Evolutionary conservation across 2,888 invertebrate species (phyloP).

Genomic region (Lasioglossum oenotherae): DNA sequence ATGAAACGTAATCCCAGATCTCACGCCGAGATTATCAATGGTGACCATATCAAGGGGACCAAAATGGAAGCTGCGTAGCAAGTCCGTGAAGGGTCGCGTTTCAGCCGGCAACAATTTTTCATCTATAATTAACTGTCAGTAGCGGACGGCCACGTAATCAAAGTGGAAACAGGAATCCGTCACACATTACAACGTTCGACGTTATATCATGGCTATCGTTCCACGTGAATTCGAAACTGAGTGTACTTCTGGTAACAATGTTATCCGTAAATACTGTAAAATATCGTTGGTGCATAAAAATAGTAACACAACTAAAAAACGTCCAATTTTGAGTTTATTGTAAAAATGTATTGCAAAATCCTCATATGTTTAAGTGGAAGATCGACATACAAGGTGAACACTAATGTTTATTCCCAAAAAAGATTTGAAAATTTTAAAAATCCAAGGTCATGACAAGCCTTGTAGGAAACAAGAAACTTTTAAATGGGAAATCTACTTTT

Average conservation of each 20-base stretch:
- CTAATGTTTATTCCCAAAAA: too few relatives aligned
- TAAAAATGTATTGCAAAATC: too few relatives aligned
- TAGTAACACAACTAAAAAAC: too few relatives aligned
- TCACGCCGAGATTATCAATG: slow-evolving; percentile 57
- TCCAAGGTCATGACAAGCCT: too few relatives aligned
- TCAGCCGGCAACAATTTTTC: slow-evolving; percentile 62
- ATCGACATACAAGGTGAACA: too few relatives aligned
- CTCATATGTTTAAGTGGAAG: too few relatives aligned
- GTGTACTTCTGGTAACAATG: too few relatives aligned
- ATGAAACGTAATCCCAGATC: slow-evolving; percentile 58
- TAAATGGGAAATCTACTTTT: too few relatives aligned
- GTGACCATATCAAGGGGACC: slow-evolving; percentile 31
- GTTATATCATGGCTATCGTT: neutral
- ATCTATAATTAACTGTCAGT: slow-evolving; percentile 70
- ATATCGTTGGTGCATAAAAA: too few relatives aligned
- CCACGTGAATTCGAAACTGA: neutral
- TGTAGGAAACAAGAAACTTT: too few relatives aligned
- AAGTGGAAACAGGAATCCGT: slow-evolving; percentile 49
- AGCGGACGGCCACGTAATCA: slow-evolving; percentile 41
- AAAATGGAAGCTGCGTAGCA: slow-evolving; percentile 43
- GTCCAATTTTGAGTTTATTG: too few relatives aligned
- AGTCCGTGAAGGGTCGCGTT: slow-evolving; percentile 36
- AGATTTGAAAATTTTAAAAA: too few relatives aligned
- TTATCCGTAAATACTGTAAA: neutral
- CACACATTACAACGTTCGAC: neutral